Evolutionary conservation across 2,797 vertebrate species (phyloP).

Genomic region (Spinibarbus caldwelli): DNA sequence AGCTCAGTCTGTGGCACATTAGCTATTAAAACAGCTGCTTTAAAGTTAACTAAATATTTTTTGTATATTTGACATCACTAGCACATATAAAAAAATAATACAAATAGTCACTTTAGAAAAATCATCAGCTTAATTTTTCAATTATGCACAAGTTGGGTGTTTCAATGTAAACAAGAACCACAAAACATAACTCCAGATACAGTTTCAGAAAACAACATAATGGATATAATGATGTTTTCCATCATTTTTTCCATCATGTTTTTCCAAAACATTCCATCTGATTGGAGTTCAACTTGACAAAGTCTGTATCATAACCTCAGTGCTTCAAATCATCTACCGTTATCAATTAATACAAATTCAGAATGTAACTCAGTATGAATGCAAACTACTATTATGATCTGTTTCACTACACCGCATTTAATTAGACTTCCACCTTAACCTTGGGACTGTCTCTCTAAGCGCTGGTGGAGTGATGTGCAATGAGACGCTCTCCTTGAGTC

Average conservation of each 20-base stretch:
- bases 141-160: background rate
- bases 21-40: background rate
- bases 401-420: background rate
- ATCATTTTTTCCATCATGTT: no score
- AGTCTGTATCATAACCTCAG: constrained; percentile 7
- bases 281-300: background rate
- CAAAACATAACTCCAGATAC: background rate
- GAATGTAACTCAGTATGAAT: background rate
- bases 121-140: background rate
- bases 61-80: no score
- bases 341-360: background rate
- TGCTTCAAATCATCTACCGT: constrained; percentile 8
- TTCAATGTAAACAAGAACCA: constrained; percentile 13
- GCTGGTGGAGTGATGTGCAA: constrained; percentile 55
- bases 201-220: background rate
- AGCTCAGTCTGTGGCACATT: constrained; percentile 2
- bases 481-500: constrained; percentile 70
- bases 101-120: constrained; percentile 3
- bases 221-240: background rate
- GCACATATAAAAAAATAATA: background rate
- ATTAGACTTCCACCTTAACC: constrained; percentile 13
- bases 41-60: background rate
- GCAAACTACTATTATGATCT: background rate
- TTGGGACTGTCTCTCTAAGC: constrained; percentile 31
- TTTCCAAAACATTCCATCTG: background rate